These are phyloP conservation scores for Xanthia togata DNA, from an alignment of 2,888 invertebrate species.

Conservation along the genomic window DNA sequence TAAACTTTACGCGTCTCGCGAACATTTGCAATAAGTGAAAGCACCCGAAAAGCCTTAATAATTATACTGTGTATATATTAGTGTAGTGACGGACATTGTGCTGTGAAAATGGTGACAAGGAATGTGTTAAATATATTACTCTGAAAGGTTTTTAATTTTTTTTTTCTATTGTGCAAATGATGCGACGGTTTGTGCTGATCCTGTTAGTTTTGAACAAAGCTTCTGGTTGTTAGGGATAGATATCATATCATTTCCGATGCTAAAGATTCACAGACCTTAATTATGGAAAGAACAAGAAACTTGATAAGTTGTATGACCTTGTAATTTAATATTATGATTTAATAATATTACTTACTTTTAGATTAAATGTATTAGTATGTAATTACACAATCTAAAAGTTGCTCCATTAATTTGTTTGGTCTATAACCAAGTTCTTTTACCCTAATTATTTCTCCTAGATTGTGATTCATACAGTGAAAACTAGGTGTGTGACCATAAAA, in stretches of 20 bases:
- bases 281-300: background rate
- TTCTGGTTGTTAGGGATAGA: conserved; percentile 51
- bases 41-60: conserved; percentile 87
- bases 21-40: conserved; percentile 68
- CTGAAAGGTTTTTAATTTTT: conserved; percentile 72
- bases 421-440: background rate
- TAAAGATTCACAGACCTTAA: conserved; percentile 48
- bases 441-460: background rate
- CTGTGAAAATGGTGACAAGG: conserved; percentile 82
- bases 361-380: conserved; percentile 26
- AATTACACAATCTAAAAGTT: conserved; percentile 11
- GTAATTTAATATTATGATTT: conserved; percentile 14
- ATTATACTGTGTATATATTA: conserved; percentile 87
- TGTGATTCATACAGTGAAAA: background rate
- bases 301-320: background rate
- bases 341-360: conserved; percentile 6
- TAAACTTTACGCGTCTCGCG: conserved; percentile 45
- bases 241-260: conserved; percentile 36
- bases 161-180: conserved; percentile 84
- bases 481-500: conserved; percentile 37
- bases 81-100: conserved; percentile 78
- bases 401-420: background rate
- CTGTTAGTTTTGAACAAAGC: conserved; percentile 34
- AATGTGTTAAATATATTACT: conserved; percentile 79
- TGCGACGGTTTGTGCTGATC: conserved; percentile 73